Conservation (phyloP, 2,113 vertebrate species). For the Lasiurus borealis region DNA sequence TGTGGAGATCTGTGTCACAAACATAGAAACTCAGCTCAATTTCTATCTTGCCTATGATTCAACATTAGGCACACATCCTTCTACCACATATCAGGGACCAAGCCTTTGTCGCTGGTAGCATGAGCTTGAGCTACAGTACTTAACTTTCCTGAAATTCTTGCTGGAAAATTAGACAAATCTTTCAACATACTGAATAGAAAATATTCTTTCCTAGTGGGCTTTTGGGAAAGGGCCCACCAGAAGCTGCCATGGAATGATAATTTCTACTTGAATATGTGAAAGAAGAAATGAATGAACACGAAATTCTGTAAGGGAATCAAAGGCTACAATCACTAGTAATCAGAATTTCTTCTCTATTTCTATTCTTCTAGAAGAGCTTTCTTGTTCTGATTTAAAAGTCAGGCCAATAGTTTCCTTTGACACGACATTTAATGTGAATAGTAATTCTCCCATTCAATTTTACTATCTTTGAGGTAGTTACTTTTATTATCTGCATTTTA, state of each 20-base stretch:
- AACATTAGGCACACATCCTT: background rate
- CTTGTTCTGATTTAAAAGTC: conserved; percentile 60
- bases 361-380: conserved; percentile 29
- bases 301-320: background rate
- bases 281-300: background rate
- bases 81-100: background rate
- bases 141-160: conserved; percentile 19
- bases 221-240: background rate
- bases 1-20: background rate
- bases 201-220: background rate
- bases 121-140: background rate
- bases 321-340: background rate
- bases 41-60: background rate
- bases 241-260: background rate
- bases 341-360: background rate
- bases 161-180: background rate
- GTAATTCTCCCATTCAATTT: conserved; percentile 63
- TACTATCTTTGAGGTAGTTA: conserved; percentile 56
- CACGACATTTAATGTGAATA: conserved; percentile 56
- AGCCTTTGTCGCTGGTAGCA: background rate
- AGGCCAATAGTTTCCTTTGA: conserved; percentile 2
- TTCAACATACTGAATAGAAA: conserved; percentile 1
- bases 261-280: conserved; percentile 39
- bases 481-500: conserved; percentile 70
- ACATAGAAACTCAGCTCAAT: background rate